These are phyloP conservation scores for Meriones unguiculatus DNA, from an alignment of 2,113 vertebrate genomes.

Conservation along the genomic window DNA sequence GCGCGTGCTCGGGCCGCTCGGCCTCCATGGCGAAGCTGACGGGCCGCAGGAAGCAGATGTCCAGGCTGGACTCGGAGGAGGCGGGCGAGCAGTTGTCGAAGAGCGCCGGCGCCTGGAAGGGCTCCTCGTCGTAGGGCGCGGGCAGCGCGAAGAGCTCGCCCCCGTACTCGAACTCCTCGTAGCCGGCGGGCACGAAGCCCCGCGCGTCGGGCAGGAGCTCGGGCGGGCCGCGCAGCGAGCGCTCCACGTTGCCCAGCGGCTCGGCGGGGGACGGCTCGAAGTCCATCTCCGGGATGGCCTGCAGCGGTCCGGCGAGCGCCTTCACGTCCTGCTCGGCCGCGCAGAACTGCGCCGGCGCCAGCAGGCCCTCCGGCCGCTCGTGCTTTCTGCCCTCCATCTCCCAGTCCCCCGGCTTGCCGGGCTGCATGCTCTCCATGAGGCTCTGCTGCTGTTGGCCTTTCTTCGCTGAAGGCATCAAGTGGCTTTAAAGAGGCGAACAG, in stretches of 20 bases:
- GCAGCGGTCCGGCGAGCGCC: slow-evolving; percentile 87
- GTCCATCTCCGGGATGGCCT: slow-evolving; percentile 93
- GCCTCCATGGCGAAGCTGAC: slow-evolving; percentile 91
- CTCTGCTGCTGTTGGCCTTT: slow-evolving; percentile 90
- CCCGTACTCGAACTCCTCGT: slow-evolving; percentile 90
- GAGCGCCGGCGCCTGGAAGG: slow-evolving; percentile 88
- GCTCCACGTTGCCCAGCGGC: slow-evolving; percentile 82
- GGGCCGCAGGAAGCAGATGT: slow-evolving; percentile 95
- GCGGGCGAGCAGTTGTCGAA: slow-evolving; percentile 94
- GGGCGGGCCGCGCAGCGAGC: slow-evolving; percentile 87
- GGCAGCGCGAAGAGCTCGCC: slow-evolving; percentile 88
- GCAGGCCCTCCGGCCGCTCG: slow-evolving; percentile 88
- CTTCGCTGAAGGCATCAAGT: slow-evolving; percentile 90
- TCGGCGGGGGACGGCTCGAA: slow-evolving; percentile 84
- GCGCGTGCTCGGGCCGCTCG: slow-evolving; percentile 88
- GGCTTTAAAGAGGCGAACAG: slow-evolving; percentile 86
- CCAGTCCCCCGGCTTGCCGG: slow-evolving; percentile 91
- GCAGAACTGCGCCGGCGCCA: slow-evolving; percentile 87
- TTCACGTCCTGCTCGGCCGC: slow-evolving; percentile 89
- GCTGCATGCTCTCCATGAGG: slow-evolving; percentile 91
- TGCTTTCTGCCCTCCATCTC: slow-evolving; percentile 89
- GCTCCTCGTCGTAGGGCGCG: slow-evolving; percentile 90
- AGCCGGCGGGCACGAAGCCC: slow-evolving; percentile 85
- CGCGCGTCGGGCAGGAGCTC: slow-evolving; percentile 87
- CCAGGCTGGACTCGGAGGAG: slow-evolving; percentile 96